These are phyloP conservation scores for Xylophagus ater DNA, from an alignment of 2,888 invertebrate genomes.

Conservation along the genomic window DNA sequence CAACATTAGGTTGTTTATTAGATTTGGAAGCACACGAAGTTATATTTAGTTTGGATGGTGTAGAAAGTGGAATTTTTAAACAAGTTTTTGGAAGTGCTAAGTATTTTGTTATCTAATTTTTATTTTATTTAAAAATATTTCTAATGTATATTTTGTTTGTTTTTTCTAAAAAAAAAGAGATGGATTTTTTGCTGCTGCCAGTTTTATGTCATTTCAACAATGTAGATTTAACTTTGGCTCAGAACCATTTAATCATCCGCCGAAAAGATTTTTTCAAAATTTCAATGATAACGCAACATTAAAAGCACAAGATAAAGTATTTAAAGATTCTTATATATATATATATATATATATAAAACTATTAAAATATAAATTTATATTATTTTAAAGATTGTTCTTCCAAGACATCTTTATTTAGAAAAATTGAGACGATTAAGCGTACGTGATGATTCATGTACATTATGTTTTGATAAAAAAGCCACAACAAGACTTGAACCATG, in stretches of 20 bases:
- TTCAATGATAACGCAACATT: constrained; percentile 73
- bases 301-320: constrained; percentile 60
- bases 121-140: constrained; percentile 9
- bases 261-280: constrained; percentile 49
- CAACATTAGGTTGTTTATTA: constrained; percentile 73
- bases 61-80: constrained; percentile 52
- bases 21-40: constrained; percentile 63
- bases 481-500: constrained; percentile 68
- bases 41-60: constrained; percentile 75
- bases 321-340: not conserved
- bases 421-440: constrained; percentile 61
- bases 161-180: constrained; percentile 52
- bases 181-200: constrained; percentile 90
- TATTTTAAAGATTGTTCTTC: constrained; percentile 45
- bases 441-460: constrained; percentile 71
- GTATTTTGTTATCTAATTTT: constrained; percentile 39
- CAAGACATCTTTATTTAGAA: constrained; percentile 67
- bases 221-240: constrained; percentile 87
- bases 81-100: constrained; percentile 66
- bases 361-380: not conserved
- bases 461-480: constrained; percentile 75
- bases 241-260: constrained; percentile 66
- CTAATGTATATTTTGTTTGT: not conserved
- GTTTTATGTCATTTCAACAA: constrained; percentile 95
- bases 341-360: not conserved